Evolutionary conservation across 2,888 invertebrate genomes (phyloP).

Genomic region (Agrotis puta): DNA sequence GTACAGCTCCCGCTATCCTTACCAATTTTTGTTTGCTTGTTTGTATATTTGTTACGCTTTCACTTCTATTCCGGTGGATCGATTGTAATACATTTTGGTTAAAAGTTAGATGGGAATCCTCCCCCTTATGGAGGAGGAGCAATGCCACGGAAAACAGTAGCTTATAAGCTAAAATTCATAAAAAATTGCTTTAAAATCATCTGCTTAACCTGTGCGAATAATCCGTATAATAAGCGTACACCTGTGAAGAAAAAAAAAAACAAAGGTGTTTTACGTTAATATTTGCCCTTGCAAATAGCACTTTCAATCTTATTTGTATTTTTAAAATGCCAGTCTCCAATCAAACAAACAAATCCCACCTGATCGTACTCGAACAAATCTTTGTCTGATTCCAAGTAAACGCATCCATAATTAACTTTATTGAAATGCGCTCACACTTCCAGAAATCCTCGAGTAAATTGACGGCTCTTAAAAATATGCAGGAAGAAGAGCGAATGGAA

Average conservation of each 20-base stretch:
- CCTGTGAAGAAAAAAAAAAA: constrained; percentile 13
- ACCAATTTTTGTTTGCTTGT: too few species aligned
- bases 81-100: too few species aligned
- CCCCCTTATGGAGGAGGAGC: too few species aligned
- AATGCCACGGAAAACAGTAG: too few species aligned
- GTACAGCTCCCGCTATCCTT: too few species aligned
- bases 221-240: constrained; percentile 10
- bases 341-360: constrained; percentile 31
- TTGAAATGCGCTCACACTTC: constrained; percentile 52
- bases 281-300: constrained; percentile 46
- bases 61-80: too few species aligned
- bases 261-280: constrained; percentile 45
- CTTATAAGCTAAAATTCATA: too few species aligned
- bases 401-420: constrained; percentile 53
- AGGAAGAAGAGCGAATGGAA: constrained; percentile 47
- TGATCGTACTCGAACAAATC: constrained; percentile 48
- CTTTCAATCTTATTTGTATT: constrained; percentile 26
- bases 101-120: too few species aligned
- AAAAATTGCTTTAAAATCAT: neutral
- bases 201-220: constrained; percentile 2
- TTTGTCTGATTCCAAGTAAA: constrained; percentile 61
- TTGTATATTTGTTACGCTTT: too few species aligned
- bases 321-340: constrained; percentile 41
- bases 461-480: constrained; percentile 56
- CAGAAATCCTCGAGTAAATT: constrained; percentile 47